Conservation (phyloP, 2,888 invertebrate genomes). For the Watsonalla cultraria region DNA sequence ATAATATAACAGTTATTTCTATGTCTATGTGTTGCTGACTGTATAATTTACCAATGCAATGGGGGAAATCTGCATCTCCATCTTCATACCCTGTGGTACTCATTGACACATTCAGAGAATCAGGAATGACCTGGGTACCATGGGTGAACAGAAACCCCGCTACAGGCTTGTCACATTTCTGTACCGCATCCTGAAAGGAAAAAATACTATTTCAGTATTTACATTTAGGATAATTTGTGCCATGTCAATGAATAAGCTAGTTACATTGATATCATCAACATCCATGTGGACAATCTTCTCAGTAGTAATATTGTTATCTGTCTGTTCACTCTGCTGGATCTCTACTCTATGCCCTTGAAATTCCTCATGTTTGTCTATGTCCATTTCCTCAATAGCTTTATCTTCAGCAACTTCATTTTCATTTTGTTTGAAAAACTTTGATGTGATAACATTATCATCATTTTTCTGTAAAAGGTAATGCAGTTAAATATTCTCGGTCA, state of each 20-base stretch:
- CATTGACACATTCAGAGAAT: conserved; percentile 54
- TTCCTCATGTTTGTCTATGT: background rate
- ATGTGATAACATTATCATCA: conserved; percentile 39
- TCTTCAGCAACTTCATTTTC: conserved; percentile 9
- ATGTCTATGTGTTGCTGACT: background rate
- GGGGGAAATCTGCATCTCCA: conserved; percentile 48
- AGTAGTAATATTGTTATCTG: conserved; percentile 5
- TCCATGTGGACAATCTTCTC: conserved; percentile 10
- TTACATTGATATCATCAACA: conserved; percentile 6
- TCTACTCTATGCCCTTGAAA: conserved; percentile 8
- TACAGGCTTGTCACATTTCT: conserved; percentile 28
- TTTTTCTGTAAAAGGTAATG: conserved; percentile 28
- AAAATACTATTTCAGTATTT: conserved; percentile 7
- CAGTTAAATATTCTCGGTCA: background rate
- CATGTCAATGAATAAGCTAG: background rate
- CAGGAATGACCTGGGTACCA: conserved; percentile 44
- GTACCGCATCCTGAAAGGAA: conserved; percentile 16
- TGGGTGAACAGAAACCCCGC: conserved; percentile 50
- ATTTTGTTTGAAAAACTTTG: conserved; percentile 48
- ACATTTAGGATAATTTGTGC: background rate
- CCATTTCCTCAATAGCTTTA: conserved; percentile 13
- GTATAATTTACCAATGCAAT: conserved; percentile 42
- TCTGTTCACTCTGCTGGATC: background rate
- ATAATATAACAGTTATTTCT: too few relatives aligned
- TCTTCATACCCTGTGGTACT: conserved; percentile 60